Conservation (phyloP, 2,113 vertebrate species). For the Fregata magnificens region DNA sequence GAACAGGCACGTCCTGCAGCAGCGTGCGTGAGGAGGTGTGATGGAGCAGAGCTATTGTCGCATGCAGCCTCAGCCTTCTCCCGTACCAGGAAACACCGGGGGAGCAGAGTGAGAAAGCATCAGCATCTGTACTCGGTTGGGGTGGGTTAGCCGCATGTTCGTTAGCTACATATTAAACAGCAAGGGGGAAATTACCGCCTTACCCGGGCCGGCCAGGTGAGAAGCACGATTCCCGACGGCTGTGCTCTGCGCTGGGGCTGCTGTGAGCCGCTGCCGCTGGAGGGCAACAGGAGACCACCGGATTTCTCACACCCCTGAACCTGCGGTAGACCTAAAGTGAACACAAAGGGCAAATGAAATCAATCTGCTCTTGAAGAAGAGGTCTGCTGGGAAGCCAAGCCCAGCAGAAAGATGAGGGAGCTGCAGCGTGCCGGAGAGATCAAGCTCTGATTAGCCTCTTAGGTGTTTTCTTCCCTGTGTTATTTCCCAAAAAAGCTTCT, state of each 20-base stretch:
- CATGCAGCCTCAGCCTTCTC: neutral
- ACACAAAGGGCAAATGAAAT: neutral
- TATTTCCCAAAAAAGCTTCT: neutral
- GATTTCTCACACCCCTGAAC: neutral
- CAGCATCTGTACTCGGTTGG: rapidly evolving
- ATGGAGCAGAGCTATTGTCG: neutral
- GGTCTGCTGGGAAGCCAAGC: neutral
- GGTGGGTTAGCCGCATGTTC: rapidly evolving
- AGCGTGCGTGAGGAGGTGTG: neutral
- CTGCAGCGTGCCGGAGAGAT: neutral
- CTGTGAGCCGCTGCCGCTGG: neutral
- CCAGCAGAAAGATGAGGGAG: neutral
- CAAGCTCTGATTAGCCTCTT: neutral
- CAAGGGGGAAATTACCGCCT: too few species aligned
- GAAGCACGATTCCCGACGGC: neutral
- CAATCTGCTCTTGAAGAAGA: rapidly evolving
- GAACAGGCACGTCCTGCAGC: too few species aligned
- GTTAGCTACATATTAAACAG: neutral
- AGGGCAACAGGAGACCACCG: neutral
- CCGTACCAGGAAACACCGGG: rapidly evolving
- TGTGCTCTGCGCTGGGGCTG: neutral
- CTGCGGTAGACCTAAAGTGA: rapidly evolving
- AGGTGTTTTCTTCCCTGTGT: neutral
- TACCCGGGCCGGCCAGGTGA: neutral
- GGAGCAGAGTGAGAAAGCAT: neutral